These are phyloP conservation scores for Fulica atra DNA, from an alignment of 2,113 vertebrate species.

Conservation along the genomic window DNA sequence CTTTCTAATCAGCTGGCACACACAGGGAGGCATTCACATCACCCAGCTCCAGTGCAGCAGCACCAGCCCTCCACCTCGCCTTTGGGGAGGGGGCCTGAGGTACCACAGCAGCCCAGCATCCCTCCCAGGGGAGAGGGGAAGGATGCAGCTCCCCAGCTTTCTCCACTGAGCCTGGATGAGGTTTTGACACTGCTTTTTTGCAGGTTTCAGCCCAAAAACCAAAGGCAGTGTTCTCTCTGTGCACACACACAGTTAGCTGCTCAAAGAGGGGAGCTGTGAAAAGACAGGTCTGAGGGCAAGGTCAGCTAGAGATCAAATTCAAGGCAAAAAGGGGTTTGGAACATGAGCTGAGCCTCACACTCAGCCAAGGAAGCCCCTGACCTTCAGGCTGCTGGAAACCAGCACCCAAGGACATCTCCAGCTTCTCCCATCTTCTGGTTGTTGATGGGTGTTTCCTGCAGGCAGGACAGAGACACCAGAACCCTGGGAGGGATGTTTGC, in stretches of 20 bases:
- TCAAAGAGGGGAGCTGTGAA: not conserved
- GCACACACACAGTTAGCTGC: fast-evolving
- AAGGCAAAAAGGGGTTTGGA: not conserved
- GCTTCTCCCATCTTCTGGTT: not conserved
- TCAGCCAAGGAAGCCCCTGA: not conserved
- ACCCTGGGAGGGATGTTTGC: not conserved
- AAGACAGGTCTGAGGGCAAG: not conserved
- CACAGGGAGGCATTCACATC: not conserved
- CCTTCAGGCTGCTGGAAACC: not conserved
- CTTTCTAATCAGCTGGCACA: conserved; percentile 72
- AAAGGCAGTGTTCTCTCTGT: fast-evolving
- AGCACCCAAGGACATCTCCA: not conserved
- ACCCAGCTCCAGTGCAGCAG: not conserved
- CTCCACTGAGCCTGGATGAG: not conserved
- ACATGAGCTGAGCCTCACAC: fast-evolving
- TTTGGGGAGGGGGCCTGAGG: not conserved
- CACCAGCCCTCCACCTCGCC: not conserved
- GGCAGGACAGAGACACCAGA: not conserved
- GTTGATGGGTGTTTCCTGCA: not conserved
- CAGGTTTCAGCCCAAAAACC: not conserved
- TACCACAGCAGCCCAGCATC: not conserved
- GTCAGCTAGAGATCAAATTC: not conserved
- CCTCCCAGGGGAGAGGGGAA: not conserved
- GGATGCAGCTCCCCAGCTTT: not conserved
- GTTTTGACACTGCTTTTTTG: not conserved